A percentile compares a stretch with the other conserved stretches of the same genome.
These are phyloP conservation scores for Falco novaeseelandiae DNA, from an alignment of 2,797 vertebrate species.

Conservation along the genomic window DNA sequence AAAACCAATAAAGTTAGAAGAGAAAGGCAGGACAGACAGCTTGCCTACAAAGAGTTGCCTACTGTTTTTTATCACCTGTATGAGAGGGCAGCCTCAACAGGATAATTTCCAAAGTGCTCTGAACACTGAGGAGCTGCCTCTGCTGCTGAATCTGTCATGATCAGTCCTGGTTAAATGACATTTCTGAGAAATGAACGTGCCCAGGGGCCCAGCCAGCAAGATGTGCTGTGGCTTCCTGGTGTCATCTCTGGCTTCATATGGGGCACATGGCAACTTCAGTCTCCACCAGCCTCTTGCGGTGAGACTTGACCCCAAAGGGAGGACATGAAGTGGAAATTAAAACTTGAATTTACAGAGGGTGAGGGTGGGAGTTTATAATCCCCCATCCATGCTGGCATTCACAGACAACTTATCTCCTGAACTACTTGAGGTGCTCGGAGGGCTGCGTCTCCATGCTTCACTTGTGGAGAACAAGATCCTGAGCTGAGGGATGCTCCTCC, in stretches of 20 bases:
- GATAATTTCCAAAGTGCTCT: neutral
- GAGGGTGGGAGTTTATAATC: neutral
- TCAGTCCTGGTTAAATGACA: neutral
- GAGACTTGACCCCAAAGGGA: neutral
- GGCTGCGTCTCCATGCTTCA: neutral
- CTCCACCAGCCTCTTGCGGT: neutral
- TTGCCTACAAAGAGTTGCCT: neutral
- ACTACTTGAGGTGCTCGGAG: neutral
- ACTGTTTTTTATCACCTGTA: neutral
- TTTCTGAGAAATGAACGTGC: neutral
- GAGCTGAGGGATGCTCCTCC: neutral
- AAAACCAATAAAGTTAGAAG: neutral
- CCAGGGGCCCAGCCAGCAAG: neutral
- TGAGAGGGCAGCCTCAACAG: neutral
- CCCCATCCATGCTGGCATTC: neutral
- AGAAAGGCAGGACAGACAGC: neutral
- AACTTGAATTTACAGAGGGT: neutral
- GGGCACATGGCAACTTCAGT: neutral
- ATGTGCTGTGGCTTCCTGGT: neutral
- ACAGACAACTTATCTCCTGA: neutral
- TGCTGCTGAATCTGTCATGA: neutral
- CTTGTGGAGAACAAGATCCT: neutral
- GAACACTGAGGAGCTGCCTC: neutral
- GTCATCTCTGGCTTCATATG: rapidly evolving
- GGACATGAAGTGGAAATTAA: neutral